Base-by-base conservation (phyloP, 1,140 invertebrate genomes). In the Sitophilus oryzae region DNA sequence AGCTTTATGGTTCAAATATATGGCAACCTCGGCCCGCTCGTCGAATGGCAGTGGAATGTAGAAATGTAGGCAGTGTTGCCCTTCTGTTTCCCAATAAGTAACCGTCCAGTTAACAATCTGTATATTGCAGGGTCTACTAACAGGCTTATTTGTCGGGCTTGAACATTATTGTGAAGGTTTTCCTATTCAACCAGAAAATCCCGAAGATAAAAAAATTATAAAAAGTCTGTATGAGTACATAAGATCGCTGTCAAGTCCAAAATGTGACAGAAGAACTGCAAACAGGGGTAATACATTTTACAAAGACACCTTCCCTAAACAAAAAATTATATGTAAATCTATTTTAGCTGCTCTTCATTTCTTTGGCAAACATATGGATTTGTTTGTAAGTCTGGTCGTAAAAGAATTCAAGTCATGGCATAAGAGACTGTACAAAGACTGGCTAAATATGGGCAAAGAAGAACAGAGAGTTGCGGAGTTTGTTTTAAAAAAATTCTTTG, bases 401-500 rank as follows among this genome's bases (percentile, higher is more conserved):
- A 48, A 56, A 35, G 56, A 58, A 16, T 57, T 56, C 21, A 45
- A 61, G 44, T 50, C 46, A 10, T 68, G 66, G 66, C 60, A 66
- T 38, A 56, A 59, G 1, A 61, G 42, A 38, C 47, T 68, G 11
- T 25, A 56, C 2, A 50, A 55, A 18, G 40, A 42, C 20, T 65
- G 63, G 60, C 22, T 62, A 8, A 35, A 47, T 10, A 42, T 44
- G 30, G 57, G 58, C 16, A 9, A 21, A 16, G 58, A 58, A 25
- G 62, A 68, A 18, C 56, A 55, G 45, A 60, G 63, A 57, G 41
- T 52, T 6, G 72, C 60, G 10, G 57, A 62, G 19, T 14, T 35
- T 9, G 63, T 66, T 3, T 48, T 76, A 11, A 66, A 59, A 63
- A 44, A 36, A 9, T 73, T 73, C 56, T 74, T 75, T 21, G 48